A percentile compares a stretch with the other conserved stretches of the same genome.
These are phyloP conservation scores for Helicoverpa assulta DNA, from an alignment of 2,888 invertebrate species.

Conservation along the genomic window DNA sequence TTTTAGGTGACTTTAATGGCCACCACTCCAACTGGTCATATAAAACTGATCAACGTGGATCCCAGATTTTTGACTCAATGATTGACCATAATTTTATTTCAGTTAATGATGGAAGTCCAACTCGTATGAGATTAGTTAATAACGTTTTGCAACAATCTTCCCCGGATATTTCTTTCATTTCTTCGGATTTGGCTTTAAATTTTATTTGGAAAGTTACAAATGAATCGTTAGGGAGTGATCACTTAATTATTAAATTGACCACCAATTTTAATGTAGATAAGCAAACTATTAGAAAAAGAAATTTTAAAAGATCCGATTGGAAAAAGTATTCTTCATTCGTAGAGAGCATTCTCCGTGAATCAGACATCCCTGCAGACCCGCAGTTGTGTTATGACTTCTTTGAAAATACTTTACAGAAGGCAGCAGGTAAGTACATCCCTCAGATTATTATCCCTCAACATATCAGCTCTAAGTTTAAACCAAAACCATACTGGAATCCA, in stretches of 20 bases:
- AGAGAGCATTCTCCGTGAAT: no score
- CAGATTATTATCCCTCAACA: conserved; percentile 36
- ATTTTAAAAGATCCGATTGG: conserved; percentile 51
- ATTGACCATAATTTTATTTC: conserved; percentile 40
- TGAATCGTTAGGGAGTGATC: conserved; percentile 13
- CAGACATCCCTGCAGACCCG: no score
- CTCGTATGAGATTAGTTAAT: conserved; percentile 48
- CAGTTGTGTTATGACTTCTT: no score
- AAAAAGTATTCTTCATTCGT: no score
- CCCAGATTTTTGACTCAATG: conserved; percentile 46
- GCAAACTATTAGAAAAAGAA: conserved; percentile 28
- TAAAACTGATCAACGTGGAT: conserved; percentile 55
- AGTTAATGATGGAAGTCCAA: conserved; percentile 46
- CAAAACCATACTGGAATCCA: conserved; percentile 59
- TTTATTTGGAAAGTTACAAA: conserved; percentile 1
- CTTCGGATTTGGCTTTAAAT: conserved; percentile 11
- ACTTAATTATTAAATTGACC: conserved; percentile 13
- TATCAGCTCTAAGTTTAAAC: conserved; percentile 47
- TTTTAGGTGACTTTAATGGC: conserved; percentile 61
- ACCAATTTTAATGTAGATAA: conserved; percentile 31
- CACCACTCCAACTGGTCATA: conserved; percentile 63
- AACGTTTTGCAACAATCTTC: conserved; percentile 45
- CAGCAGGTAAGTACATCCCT: conserved; percentile 49
- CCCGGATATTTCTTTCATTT: conserved; percentile 55
- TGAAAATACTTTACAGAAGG: conserved; percentile 17